Conservation (phyloP, 92 coral and sea anemone species). For the Palythoa grandiflora region DNA sequence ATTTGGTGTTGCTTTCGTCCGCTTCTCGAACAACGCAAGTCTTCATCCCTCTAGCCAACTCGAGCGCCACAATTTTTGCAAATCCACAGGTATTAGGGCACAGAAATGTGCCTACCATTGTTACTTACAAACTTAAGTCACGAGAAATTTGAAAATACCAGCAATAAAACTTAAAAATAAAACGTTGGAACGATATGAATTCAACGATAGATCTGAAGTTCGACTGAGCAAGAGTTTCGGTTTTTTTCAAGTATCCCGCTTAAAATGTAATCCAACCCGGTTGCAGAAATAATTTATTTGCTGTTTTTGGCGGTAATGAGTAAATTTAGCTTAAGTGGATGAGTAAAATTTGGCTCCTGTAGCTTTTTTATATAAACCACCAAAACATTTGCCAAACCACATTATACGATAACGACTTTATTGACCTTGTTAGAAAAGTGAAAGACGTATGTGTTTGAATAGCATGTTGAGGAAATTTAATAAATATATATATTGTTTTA, state of each 20-base stretch:
- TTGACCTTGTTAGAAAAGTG: no score
- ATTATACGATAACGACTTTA: no score
- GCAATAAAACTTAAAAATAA: neutral
- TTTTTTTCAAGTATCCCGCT: neutral
- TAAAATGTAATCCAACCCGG: neutral
- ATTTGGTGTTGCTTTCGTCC: conserved; percentile 58
- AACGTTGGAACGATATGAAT: neutral
- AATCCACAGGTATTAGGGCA: conserved; percentile 74
- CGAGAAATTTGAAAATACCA: neutral
- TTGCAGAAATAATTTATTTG: neutral
- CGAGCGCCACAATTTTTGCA: conserved; percentile 60
- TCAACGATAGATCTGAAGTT: neutral
- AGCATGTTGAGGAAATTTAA: no score
- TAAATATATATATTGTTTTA: no score
- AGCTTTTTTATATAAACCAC: neutral
- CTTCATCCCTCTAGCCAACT: conserved; percentile 43
- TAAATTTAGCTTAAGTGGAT: neutral
- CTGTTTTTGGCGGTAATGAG: neutral
- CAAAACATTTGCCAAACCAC: no score
- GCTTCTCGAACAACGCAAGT: conserved; percentile 32
- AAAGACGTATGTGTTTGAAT: no score
- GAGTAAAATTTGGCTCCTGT: neutral
- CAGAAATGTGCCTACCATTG: conserved; percentile 70
- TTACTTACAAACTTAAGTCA: conserved; percentile 2
- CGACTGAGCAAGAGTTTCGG: neutral